A percentile compares a stretch with the other conserved stretches of the same genome.
These are phyloP conservation scores for Sarcoramphus papa DNA, from an alignment of 2,797 vertebrate species.

Conservation along the genomic window DNA sequence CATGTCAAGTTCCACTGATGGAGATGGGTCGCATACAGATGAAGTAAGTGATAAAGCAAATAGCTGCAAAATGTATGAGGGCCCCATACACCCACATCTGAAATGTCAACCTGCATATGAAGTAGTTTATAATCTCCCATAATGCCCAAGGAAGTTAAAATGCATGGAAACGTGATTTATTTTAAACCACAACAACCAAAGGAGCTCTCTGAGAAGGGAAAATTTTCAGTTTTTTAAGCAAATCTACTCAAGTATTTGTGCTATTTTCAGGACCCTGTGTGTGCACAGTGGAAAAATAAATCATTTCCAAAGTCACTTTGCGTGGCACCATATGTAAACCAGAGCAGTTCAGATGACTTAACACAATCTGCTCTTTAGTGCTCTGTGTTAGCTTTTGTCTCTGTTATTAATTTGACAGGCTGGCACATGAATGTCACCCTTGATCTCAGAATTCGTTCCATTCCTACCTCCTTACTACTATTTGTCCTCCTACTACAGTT, in stretches of 20 bases:
- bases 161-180: neutral
- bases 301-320: neutral
- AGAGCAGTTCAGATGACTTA: neutral
- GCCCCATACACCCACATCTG: neutral
- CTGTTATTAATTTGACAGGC: neutral
- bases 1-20: neutral
- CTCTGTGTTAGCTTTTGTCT: neutral
- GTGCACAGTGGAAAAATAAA: neutral
- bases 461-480: neutral
- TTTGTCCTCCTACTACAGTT: neutral
- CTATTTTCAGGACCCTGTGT: neutral
- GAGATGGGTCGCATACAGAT: neutral
- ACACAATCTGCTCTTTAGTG: neutral
- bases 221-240: neutral
- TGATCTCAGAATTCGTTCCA: neutral
- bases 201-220: neutral
- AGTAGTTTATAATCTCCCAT: neutral
- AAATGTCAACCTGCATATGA: slow-evolving; percentile 11
- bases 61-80: neutral
- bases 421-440: neutral
- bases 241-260: neutral
- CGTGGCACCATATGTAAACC: neutral
- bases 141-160: slow-evolving; percentile 1
- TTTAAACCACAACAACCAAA: neutral
- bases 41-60: slow-evolving; percentile 28